Evolutionary conservation across 64 coral and sea anemone species (phyloP), one percentile per base, ranked within the genome.

Genomic region (Catalaphyllia jardinei): DNA sequence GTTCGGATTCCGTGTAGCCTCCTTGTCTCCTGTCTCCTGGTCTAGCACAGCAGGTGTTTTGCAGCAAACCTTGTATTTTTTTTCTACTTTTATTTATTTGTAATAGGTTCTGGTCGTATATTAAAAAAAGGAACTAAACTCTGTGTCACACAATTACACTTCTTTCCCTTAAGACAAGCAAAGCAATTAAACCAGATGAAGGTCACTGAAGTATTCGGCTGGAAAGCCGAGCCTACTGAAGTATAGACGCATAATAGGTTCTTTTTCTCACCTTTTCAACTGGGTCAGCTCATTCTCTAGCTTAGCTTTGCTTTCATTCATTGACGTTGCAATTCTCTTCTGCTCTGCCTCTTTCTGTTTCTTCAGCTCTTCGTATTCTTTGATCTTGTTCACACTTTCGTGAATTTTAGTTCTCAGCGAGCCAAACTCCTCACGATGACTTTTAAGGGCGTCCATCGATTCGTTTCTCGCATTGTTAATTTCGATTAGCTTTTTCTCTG

Each of bases 381-480:
- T 78, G 18, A 92, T 63, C 81, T 96, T 89, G 57, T 20, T 81
- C 25, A 75, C 52, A 30, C 77, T 67, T 75, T 92, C 87, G 78
- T 89, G 86, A 27, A 86, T 86, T 52, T 60, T 92, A 10, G 73
- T 80, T 86, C 94, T 73, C 19, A 90, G 89, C 52, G 30, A 38
- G 19, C 73, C 62, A 16, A 96, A 83, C 52, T 89, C 94, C 72
- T 89, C 94, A 10, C 94, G 87, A 42, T 96, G 90, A 78, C 89
- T 93, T 62, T 88, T 89, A 14, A 96, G 60, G 11, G 94, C 87
- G 0, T 75, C 35, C 31, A 96, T 69, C 15, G 86, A 82, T 77
- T 96, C 80, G 76, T 96, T 96, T 72, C 94, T 86, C 31, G 94
- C 87, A 7, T 96, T 69, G 73, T 92, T 88, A 64, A 96, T 62